Conservation (phyloP, 2,113 vertebrate species). For the Corvus hawaiiensis region DNA sequence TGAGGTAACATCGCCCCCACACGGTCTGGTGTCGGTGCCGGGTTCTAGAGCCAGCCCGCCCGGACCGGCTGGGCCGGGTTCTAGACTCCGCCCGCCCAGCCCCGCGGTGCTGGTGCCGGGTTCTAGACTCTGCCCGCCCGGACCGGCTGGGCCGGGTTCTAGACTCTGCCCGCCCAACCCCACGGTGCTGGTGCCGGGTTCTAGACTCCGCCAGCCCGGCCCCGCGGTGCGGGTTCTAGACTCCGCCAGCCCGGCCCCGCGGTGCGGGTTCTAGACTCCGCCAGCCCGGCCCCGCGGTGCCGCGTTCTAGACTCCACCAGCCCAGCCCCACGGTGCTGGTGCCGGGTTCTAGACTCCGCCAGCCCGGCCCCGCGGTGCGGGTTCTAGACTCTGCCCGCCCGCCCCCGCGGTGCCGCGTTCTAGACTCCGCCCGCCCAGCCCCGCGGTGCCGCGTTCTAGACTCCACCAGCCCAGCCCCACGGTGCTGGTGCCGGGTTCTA, state of each 20-base stretch:
- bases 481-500: neutral
- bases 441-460: neutral
- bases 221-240: too few relatives aligned
- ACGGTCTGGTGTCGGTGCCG: accelerated
- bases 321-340: accelerated
- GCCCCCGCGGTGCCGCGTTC: accelerated
- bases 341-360: neutral
- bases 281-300: accelerated
- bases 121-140: neutral
- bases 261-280: neutral
- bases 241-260: accelerated
- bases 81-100: accelerated
- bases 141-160: too few relatives aligned
- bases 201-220: too few relatives aligned
- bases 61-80: too few relatives aligned
- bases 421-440: accelerated
- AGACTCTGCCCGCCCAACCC: too few relatives aligned
- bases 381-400: neutral
- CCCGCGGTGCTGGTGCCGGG: neutral
- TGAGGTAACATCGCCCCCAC: neutral
- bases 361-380: accelerated
- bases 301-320: neutral
- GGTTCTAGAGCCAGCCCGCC: neutral
- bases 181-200: too few relatives aligned
- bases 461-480: accelerated